phyloP scores from a whole-genome alignment of 2,113 vertebrate genomes.

The Burhinus oedicnemus region DNA sequence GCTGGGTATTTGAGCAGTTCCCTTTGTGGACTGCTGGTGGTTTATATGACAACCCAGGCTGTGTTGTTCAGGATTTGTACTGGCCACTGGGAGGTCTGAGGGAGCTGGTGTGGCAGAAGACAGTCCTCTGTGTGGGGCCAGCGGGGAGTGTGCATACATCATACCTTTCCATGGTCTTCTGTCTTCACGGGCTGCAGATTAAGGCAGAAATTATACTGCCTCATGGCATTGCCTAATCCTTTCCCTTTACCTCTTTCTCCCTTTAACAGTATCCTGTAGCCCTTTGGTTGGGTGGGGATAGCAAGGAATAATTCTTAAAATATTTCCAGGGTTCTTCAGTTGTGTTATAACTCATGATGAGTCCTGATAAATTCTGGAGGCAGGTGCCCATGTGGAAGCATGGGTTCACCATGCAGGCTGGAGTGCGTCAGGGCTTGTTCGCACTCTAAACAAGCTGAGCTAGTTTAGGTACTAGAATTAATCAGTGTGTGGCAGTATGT shows the following conservation, averaged over 20 bases:
- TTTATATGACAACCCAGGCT: background rate
- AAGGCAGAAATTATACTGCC: background rate
- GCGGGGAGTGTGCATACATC: accelerated
- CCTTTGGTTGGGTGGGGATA: background rate
- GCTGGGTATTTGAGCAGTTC: background rate
- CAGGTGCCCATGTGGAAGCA: accelerated
- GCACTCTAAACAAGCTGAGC: background rate
- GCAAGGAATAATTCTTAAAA: background rate
- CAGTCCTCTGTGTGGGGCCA: background rate
- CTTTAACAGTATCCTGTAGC: background rate
- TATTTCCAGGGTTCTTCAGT: background rate
- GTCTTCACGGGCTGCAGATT: background rate
- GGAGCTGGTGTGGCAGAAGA: accelerated
- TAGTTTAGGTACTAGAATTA: background rate
- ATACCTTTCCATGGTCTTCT: background rate
- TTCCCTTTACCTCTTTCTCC: background rate
- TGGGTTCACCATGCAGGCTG: background rate
- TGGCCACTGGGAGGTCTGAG: background rate
- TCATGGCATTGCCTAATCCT: background rate
- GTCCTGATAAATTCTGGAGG: background rate
- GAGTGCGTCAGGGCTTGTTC: background rate
- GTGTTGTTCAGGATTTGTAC: background rate
- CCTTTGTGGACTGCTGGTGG: background rate
- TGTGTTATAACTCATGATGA: background rate
- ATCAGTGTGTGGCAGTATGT: background rate